These are phyloP conservation scores for Tretioscincus oriximinensis DNA, from an alignment of 2,113 vertebrate genomes.

Conservation along the genomic window DNA sequence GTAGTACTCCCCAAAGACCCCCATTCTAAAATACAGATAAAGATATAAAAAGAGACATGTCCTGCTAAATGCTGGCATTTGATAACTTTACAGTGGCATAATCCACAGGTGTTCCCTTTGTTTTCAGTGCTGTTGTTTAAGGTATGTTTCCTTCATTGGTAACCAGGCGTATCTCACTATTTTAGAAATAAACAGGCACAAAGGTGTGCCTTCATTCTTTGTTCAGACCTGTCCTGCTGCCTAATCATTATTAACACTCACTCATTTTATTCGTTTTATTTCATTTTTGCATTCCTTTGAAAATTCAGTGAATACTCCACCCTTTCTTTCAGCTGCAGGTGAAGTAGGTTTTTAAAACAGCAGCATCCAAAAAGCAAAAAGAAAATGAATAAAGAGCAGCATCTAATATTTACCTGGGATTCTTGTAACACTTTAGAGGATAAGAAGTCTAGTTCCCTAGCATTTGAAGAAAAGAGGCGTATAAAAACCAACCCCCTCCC, in stretches of 20 bases:
- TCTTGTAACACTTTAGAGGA: too few relatives aligned
- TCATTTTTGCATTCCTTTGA: slow-evolving; percentile 16
- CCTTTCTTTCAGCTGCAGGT: background rate
- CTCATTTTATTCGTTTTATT: slow-evolving; percentile 39
- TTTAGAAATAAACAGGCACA: slow-evolving; percentile 33
- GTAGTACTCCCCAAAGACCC: too few relatives aligned
- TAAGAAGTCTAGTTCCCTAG: too few relatives aligned
- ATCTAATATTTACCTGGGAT: too few relatives aligned
- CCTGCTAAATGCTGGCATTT: too few relatives aligned
- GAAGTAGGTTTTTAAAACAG: background rate
- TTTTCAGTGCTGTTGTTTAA: slow-evolving; percentile 21
- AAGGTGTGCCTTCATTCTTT: slow-evolving; percentile 57
- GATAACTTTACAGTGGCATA: background rate
- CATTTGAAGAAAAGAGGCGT: too few relatives aligned
- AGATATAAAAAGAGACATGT: too few relatives aligned
- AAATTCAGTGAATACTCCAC: slow-evolving; percentile 14
- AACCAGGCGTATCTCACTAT: slow-evolving; percentile 58
- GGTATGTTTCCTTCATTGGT: slow-evolving; percentile 10
- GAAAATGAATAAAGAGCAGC: background rate
- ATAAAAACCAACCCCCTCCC: too few relatives aligned
- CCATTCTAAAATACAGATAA: too few relatives aligned
- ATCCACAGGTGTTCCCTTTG: background rate
- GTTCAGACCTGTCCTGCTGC: slow-evolving; percentile 64
- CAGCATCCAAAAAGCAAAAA: background rate
- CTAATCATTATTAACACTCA: slow-evolving; percentile 54